Evolutionary conservation across 53 echinoderm and acorn worm species (phyloP).

Genomic region (Apostichopus leukothele): DNA sequence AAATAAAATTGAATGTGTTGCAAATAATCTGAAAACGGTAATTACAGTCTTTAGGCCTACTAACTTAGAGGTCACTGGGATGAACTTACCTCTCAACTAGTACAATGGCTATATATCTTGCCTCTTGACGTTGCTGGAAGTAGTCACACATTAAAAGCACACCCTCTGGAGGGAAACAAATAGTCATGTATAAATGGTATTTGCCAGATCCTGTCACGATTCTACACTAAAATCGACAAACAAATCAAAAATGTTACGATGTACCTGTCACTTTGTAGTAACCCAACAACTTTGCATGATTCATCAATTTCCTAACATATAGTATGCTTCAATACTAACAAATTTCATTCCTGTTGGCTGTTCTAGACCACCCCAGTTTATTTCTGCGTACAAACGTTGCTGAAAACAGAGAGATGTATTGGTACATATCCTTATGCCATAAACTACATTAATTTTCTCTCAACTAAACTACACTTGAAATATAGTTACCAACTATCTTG

Average conservation of each 20-base stretch:
- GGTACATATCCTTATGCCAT: not conserved
- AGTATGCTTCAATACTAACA: not conserved
- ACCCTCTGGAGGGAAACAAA: not conserved
- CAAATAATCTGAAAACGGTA: too few species aligned
- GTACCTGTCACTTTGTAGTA: too few species aligned
- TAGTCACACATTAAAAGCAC: conserved; percentile 3
- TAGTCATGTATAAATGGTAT: not conserved
- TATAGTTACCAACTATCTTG: conserved; percentile 17
- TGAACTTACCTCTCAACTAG: conserved; percentile 13
- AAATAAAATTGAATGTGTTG: too few species aligned
- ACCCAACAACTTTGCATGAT: too few species aligned
- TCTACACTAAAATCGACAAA: too few species aligned
- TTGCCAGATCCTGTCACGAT: not conserved
- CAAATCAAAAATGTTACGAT: too few species aligned
- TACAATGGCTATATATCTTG: not conserved
- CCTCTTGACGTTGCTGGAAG: conserved; percentile 31
- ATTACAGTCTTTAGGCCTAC: too few species aligned
- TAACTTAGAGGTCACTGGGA: not conserved
- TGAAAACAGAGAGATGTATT: not conserved
- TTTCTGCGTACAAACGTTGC: not conserved
- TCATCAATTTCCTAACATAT: too few species aligned
- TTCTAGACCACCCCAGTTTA: not conserved
- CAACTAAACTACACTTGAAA: too few species aligned
- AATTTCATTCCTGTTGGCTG: not conserved
- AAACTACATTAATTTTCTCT: not conserved